Evolutionary conservation across 2,113 vertebrate genomes (phyloP).

Genomic region (Neolamprologus ventralis): DNA sequence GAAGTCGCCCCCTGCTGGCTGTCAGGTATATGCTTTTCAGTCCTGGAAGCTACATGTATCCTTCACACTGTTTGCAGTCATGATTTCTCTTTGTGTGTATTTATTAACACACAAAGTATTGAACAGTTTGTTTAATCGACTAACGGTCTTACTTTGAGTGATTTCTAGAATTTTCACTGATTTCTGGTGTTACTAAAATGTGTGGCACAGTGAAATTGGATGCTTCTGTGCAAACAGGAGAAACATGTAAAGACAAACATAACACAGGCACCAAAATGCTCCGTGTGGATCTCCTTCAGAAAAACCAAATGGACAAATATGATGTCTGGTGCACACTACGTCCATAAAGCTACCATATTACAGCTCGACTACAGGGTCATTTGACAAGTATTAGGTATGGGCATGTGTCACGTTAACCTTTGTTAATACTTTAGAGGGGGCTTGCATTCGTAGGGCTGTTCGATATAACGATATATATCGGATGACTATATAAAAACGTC

Average conservation of each 20-base stretch:
- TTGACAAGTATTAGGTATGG: not conserved
- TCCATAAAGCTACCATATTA: not conserved
- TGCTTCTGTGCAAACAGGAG: not conserved
- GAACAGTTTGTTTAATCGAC: not conserved
- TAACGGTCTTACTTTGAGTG: not conserved
- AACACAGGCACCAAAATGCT: not conserved
- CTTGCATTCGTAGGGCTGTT: no score
- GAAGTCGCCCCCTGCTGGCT: not conserved
- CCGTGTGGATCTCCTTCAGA: not conserved
- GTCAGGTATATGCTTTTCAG: not conserved
- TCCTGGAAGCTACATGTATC: not conserved
- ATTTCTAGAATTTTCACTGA: not conserved
- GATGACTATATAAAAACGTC: no score
- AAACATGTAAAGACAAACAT: not conserved
- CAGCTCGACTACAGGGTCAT: fast-evolving
- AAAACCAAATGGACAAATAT: not conserved
- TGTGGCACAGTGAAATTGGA: not conserved
- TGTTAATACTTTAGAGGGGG: no score
- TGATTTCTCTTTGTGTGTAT: not conserved
- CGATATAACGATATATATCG: no score
- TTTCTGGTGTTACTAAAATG: not conserved
- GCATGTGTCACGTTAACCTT: no score
- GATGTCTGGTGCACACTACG: not conserved
- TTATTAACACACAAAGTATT: not conserved
- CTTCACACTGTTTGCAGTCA: not conserved